Percentiles rank a stretch among this genome's conserved stretches.
These are phyloP conservation scores for Alloscopus bannaensis DNA, from an alignment of 2,888 invertebrate genomes.

Conservation along the genomic window DNA sequence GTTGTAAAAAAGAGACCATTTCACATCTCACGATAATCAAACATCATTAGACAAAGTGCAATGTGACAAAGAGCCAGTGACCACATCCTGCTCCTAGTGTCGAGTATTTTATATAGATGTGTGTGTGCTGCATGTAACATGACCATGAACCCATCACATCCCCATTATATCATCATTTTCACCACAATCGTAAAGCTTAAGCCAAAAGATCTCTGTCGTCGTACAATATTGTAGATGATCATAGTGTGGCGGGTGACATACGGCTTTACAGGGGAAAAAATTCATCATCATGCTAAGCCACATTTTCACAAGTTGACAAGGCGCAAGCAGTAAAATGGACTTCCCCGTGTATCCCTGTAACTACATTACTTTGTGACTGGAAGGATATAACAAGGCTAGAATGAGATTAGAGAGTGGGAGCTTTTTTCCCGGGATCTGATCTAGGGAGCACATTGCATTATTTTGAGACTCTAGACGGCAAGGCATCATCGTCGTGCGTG, in stretches of 20 bases:
- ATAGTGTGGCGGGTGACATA: conserved; percentile 49
- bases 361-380: conserved; percentile 36
- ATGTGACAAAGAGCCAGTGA: conserved; percentile 47
- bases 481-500: conserved; percentile 42
- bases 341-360: conserved; percentile 40
- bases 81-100: conserved; percentile 33
- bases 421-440: not conserved
- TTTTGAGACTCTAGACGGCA: conserved; percentile 24
- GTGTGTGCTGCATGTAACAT: conserved; percentile 38
- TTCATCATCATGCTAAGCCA: conserved; percentile 10
- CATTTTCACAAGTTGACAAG: conserved; percentile 56
- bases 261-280: conserved; percentile 7
- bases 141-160: conserved; percentile 57
- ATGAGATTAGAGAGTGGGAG: conserved; percentile 51
- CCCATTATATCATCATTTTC: conserved; percentile 56
- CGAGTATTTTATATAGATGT: not conserved
- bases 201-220: too few species aligned
- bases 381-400: conserved; percentile 30
- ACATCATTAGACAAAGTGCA: conserved; percentile 54
- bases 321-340: conserved; percentile 48
- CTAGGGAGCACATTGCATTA: conserved; percentile 6
- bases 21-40: conserved; percentile 31
- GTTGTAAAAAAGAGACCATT: too few species aligned
- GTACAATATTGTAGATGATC: too few species aligned
- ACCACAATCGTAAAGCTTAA: too few species aligned